Base-by-base conservation (phyloP, 2,113 vertebrate species). In the Pithys albifrons region DNA sequence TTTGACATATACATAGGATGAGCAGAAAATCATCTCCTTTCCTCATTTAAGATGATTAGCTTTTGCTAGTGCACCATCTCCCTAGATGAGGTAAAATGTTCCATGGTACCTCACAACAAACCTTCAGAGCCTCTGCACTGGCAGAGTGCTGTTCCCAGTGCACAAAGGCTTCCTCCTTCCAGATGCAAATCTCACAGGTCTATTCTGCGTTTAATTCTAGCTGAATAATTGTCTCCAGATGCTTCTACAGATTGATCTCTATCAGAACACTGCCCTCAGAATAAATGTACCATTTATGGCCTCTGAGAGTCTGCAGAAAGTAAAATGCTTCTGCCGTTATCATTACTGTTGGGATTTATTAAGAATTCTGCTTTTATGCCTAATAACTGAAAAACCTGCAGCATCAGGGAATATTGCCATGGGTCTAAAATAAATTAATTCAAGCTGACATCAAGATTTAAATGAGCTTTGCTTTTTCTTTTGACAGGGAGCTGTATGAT, bases 321-420 rank as follows among this genome's bases (percentile, higher is more conserved):
- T 58, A 46, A 80, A 88, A 74, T 39, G 12, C 35, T 88, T 55
- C 77, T 41, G n/a, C 84, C 0, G 0, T 88, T 76, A 37, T 57
- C 15, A 1, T 62, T 86, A 43, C 75, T 86, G 52, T 46, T 64
- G 75, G 65, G 83, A 95, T 93, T 95, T 95, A 94, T 90, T 91
- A 95, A 69, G 78, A 52, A 61, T 67, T 67, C 48, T 74, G 79
- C 75, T 83, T 96, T 94, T 94, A 86, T 93, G 72, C 80, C 75
- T 93, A 91, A 77, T 94, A 91, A 94, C 94, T 91, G 76, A 92
- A 93, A 89, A 88, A 35, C 14, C 45, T 77, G 72, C 79, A 84
- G 72, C 2, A 2, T 93, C 85, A 49, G 51, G 51, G 52, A 73
- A 84, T 90, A 52, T 67, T 88, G 61, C 88, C 9, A 1, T n/a